Percentiles rank a stretch among this genome's conserved stretches.
phyloP scores from a whole-genome alignment of 92 coral and sea anemone genomes.

The Phymanthus crucifer region DNA sequence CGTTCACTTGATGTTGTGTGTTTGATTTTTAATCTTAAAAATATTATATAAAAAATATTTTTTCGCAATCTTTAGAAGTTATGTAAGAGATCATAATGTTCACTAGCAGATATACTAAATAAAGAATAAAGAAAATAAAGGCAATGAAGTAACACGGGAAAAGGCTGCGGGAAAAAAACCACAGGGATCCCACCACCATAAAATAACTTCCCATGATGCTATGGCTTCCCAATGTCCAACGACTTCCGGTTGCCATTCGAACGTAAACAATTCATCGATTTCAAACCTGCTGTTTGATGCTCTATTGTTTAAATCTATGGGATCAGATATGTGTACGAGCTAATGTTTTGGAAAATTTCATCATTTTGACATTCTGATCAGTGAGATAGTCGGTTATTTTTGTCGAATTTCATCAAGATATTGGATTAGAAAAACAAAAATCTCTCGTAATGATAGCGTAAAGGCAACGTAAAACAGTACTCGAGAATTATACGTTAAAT shows the following conservation, averaged over 20 bases:
- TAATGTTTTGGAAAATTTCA: too few relatives aligned
- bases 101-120: not conserved
- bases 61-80: too few relatives aligned
- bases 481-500: not conserved
- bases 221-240: not conserved
- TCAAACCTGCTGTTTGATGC: not conserved
- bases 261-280: slow-evolving; percentile 7
- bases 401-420: too few relatives aligned
- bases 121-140: not conserved
- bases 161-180: not conserved
- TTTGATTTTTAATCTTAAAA: too few relatives aligned
- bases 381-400: too few relatives aligned
- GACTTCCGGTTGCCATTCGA: not conserved
- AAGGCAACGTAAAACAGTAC: not conserved
- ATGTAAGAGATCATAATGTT: too few relatives aligned
- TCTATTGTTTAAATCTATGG: too few relatives aligned
- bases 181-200: slow-evolving; percentile 20
- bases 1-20: too few relatives aligned
- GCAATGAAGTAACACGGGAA: not conserved
- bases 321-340: too few relatives aligned
- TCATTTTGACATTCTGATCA: too few relatives aligned
- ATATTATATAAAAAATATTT: too few relatives aligned
- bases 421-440: too few relatives aligned
- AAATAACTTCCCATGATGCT: slow-evolving; percentile 21
- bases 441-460: not conserved